A percentile compares a stretch with the other conserved stretches of the same genome.
These are phyloP conservation scores for Parnassius mnemosyne DNA, from an alignment of 2,888 invertebrate genomes.

Conservation along the genomic window DNA sequence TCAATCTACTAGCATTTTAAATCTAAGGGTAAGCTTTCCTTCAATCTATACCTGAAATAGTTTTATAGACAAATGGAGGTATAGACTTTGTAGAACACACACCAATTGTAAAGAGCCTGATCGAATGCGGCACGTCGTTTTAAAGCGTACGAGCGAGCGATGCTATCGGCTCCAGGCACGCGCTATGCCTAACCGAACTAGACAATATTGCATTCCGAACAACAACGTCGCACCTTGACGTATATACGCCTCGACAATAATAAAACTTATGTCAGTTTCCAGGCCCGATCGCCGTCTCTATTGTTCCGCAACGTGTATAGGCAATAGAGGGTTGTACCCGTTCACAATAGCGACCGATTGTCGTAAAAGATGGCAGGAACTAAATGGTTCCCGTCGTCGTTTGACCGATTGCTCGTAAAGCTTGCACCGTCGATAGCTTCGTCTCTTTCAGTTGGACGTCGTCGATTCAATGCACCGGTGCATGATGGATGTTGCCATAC, in stretches of 20 bases:
- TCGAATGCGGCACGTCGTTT: slow-evolving; percentile 22
- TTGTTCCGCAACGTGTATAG: slow-evolving; percentile 45
- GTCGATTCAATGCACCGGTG: slow-evolving; percentile 47
- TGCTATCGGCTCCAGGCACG: slow-evolving; percentile 45
- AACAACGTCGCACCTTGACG: slow-evolving; percentile 41
- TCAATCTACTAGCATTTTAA: not conserved
- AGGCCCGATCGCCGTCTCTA: slow-evolving; percentile 42
- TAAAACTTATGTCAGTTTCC: slow-evolving; percentile 41
- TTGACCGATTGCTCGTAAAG: slow-evolving; percentile 66
- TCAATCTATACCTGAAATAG: slow-evolving; percentile 46
- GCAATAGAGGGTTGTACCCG: slow-evolving; percentile 35
- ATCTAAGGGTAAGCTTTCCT: slow-evolving; percentile 31
- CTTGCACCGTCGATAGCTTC: slow-evolving; percentile 39
- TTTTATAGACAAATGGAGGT: slow-evolving; percentile 48
- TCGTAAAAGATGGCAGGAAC: slow-evolving; percentile 67
- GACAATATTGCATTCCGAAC: slow-evolving; percentile 48
- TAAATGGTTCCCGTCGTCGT: slow-evolving; percentile 59
- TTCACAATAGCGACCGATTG: slow-evolving; percentile 52
- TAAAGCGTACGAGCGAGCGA: slow-evolving; percentile 38
- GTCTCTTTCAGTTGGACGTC: slow-evolving; percentile 47
- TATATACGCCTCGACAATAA: slow-evolving; percentile 44
- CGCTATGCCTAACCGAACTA: slow-evolving; percentile 29
- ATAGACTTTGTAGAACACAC: slow-evolving; percentile 43
- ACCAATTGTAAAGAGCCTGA: slow-evolving; percentile 38
- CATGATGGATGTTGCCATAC: slow-evolving; percentile 52